These are phyloP conservation scores for Plagiodera versicolora DNA, from an alignment of 2,888 invertebrate species.

Conservation along the genomic window DNA sequence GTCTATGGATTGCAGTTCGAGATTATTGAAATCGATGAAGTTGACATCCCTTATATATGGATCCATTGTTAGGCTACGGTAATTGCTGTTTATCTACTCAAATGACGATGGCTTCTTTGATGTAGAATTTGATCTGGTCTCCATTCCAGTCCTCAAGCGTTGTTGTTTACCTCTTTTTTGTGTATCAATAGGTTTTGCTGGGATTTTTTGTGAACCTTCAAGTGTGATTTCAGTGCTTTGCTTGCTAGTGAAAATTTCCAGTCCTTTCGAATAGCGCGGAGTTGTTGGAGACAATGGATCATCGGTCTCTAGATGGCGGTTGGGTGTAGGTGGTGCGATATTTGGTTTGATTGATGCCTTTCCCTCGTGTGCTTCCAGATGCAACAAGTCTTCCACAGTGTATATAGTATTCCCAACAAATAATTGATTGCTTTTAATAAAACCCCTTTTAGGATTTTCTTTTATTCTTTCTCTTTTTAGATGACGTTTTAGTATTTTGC, in stretches of 20 bases:
- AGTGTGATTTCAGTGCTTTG: not conserved
- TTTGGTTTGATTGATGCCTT: not conserved
- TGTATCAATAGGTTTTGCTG: not conserved
- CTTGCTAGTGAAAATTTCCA: not conserved
- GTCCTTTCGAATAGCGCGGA: not conserved
- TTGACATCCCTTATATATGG: not conserved
- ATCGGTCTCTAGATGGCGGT: not conserved
- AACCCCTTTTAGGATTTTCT: not conserved
- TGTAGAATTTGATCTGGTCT: not conserved
- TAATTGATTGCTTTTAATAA: not conserved
- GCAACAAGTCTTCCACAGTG: not conserved
- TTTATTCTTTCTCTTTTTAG: slow-evolving; percentile 1
- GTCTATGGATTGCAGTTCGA: not conserved
- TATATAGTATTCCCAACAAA: slow-evolving; percentile 3
- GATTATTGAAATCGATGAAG: not conserved
- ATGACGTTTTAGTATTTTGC: not conserved
- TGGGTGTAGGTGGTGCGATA: not conserved
- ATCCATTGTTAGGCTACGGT: not conserved
- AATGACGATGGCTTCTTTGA: not conserved
- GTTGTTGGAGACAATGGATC: not conserved
- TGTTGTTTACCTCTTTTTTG: slow-evolving; percentile 1
- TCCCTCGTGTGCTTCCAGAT: not conserved
- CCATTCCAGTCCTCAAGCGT: slow-evolving; percentile 3
- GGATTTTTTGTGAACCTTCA: not conserved
- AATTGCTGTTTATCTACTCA: not conserved